Conservation (phyloP, 2,888 invertebrate genomes). For the Andrena chrysosceles region DNA sequence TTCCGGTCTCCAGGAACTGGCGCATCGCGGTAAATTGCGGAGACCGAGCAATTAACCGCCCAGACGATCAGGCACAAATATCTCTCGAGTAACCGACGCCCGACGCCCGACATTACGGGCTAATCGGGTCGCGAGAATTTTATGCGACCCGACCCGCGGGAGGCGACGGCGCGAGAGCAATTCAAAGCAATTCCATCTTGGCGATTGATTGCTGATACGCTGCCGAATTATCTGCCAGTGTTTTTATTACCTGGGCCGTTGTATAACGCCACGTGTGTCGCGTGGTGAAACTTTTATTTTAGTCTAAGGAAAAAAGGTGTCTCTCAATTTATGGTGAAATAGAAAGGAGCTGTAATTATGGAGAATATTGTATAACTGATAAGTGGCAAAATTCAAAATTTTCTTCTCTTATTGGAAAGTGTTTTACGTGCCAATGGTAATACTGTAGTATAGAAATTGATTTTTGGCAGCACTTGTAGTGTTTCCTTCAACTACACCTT, state of each 20-base stretch:
- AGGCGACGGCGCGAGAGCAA: not conserved
- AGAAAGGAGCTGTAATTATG: too few species aligned
- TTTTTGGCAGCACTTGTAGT: too few species aligned
- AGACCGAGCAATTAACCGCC: not conserved
- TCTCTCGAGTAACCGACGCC: not conserved
- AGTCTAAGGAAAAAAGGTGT: too few species aligned
- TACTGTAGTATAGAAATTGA: too few species aligned
- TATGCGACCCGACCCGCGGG: not conserved
- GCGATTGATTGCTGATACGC: constrained; percentile 17
- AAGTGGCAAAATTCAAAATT: too few species aligned
- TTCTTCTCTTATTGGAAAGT: too few species aligned
- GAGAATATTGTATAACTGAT: too few species aligned
- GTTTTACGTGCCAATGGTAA: too few species aligned
- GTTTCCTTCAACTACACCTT: too few species aligned
- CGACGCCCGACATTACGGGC: constrained; percentile 1
- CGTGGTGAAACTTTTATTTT: too few species aligned
- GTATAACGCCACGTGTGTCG: too few species aligned
- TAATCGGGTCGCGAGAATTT: constrained; percentile 1
- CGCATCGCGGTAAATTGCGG: not conserved
- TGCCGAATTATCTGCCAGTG: constrained; percentile 35
- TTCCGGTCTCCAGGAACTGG: not conserved
- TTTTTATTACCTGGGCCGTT: not conserved
- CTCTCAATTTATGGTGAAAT: too few species aligned
- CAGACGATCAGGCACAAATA: not conserved
- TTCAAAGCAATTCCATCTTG: constrained; percentile 23